Conservation (phyloP, 2,797 vertebrate genomes). For the Zalophus californianus region DNA sequence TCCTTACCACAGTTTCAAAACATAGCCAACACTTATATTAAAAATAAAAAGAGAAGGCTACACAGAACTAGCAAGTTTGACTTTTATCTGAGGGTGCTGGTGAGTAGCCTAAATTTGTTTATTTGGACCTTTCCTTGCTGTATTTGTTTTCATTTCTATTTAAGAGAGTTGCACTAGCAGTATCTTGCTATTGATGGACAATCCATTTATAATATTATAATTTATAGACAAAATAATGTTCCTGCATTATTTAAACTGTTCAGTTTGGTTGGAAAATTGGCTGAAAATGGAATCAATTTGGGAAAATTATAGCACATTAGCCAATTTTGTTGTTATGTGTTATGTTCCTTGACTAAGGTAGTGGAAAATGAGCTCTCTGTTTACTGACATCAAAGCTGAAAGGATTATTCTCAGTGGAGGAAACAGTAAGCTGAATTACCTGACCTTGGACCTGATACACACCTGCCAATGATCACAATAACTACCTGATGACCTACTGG, state of each 20-base stretch:
- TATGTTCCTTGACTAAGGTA: not conserved
- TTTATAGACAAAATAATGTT: not conserved
- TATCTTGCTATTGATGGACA: not conserved
- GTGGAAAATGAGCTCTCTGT: conserved; percentile 28
- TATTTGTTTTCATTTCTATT: not conserved
- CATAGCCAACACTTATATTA: not conserved
- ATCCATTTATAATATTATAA: not conserved
- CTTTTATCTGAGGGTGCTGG: not conserved
- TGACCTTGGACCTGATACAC: not conserved
- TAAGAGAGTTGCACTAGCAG: not conserved
- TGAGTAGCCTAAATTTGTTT: not conserved
- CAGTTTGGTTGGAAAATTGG: conserved; percentile 10
- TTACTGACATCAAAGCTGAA: conserved; percentile 35
- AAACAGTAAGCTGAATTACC: conserved; percentile 1
- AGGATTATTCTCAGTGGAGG: not conserved
- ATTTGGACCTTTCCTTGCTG: not conserved
- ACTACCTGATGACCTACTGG: not conserved
- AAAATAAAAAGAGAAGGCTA: not conserved
- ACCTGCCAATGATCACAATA: not conserved
- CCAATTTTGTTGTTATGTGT: not conserved
- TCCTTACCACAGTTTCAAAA: not conserved
- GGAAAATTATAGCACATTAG: not conserved
- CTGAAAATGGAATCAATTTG: not conserved
- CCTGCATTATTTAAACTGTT: not conserved
- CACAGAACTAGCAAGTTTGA: not conserved